These are phyloP conservation scores for Drosophila sp. DNA, from an alignment of 1,140 invertebrate species.

Conservation along the genomic window DNA sequence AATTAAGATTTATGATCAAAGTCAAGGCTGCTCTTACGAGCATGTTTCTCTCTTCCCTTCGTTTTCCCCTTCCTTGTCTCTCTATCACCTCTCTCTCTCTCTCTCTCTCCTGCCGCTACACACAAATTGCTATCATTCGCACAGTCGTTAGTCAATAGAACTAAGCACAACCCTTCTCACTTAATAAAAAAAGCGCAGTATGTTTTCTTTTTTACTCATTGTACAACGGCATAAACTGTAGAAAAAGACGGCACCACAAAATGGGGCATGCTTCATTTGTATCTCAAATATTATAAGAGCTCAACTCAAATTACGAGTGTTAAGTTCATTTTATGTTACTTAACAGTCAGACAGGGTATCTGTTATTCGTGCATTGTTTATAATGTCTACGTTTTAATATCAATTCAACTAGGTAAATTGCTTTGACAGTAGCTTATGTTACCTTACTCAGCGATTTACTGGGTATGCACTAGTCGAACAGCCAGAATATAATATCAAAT, in stretches of 20 bases:
- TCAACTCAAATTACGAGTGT: no score
- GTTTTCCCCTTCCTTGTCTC: neutral
- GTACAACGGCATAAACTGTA: neutral
- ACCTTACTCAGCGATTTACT: no score
- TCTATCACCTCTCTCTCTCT: neutral
- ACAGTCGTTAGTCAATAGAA: constrained; percentile 40
- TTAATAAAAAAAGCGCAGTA: neutral
- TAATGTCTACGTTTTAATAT: neutral
- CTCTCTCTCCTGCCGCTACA: neutral
- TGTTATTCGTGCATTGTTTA: neutral
- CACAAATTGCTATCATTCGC: constrained; percentile 27
- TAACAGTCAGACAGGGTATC: neutral
- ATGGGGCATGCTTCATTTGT: neutral
- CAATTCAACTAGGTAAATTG: neutral
- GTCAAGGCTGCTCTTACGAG: constrained; percentile 54
- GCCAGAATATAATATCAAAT: no score
- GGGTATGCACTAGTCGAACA: no score
- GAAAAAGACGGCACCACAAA: neutral
- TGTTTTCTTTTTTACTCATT: neutral
- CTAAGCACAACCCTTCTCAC: constrained; percentile 24
- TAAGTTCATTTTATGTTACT: neutral
- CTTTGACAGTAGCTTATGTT: no score
- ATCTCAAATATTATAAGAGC: neutral
- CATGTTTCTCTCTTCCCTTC: neutral
- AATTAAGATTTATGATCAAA: constrained; percentile 69